Percentiles rank a stretch among this genome's conserved stretches.
These are phyloP conservation scores for Parauchenoglanis punctatus DNA, from an alignment of 2,797 vertebrate genomes.

Conservation along the genomic window DNA sequence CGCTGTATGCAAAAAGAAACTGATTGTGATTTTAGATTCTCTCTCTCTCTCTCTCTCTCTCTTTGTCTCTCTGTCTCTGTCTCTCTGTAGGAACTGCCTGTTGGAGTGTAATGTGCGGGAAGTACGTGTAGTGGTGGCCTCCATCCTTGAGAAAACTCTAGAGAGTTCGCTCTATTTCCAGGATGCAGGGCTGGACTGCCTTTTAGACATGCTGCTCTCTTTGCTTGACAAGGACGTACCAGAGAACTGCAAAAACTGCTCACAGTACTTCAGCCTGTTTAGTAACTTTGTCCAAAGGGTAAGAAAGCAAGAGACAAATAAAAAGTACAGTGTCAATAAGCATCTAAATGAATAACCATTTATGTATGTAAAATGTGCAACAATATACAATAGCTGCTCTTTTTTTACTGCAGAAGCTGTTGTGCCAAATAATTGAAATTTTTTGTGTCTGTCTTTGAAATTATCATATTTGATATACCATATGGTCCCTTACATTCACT, in stretches of 20 bases:
- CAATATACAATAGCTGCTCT: background rate
- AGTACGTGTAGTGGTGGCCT: slow-evolving; percentile 93
- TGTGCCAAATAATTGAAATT: background rate
- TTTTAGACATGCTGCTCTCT: slow-evolving; percentile 88
- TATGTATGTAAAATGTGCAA: background rate
- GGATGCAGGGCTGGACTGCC: slow-evolving; percentile 85
- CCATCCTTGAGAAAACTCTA: slow-evolving; percentile 93
- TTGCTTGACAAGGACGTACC: slow-evolving; percentile 96
- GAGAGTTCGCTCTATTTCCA: slow-evolving; percentile 93
- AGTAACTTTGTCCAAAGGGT: slow-evolving; percentile 98
- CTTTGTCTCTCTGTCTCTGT: background rate
- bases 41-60: background rate
- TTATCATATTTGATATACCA: background rate
- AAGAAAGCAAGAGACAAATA: slow-evolving; percentile 50
- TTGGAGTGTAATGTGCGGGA: slow-evolving; percentile 93
- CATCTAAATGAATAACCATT: background rate
- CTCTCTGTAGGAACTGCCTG: slow-evolving; percentile 83
- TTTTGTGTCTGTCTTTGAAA: background rate
- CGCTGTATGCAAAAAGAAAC: background rate
- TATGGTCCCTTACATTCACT: background rate
- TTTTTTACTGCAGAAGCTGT: background rate
- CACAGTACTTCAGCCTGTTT: slow-evolving; percentile 96
- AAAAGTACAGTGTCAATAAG: background rate
- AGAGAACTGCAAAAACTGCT: slow-evolving; percentile 98
- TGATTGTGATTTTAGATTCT: background rate